Percentiles rank a stretch among this genome's conserved stretches.
Evolutionary conservation across 2,797 vertebrate genomes (phyloP).

Genomic region (Odontamblyopus rebecca): DNA sequence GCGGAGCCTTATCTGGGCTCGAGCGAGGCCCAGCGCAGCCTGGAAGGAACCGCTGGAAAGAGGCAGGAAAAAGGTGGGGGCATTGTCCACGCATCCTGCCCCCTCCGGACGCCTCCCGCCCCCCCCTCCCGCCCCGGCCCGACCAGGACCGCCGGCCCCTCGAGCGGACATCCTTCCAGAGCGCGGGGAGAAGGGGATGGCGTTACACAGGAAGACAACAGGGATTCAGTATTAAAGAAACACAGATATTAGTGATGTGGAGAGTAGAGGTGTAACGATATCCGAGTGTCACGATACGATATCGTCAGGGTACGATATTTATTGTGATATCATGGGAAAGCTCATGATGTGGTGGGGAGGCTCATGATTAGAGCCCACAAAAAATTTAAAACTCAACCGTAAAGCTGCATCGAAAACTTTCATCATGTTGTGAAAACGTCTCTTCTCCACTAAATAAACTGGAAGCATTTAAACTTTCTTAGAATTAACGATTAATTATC

Average conservation of each 20-base stretch:
- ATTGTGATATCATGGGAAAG: too few relatives aligned
- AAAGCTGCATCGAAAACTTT: too few relatives aligned
- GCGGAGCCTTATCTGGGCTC: conserved; percentile 79
- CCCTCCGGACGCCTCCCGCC: neutral
- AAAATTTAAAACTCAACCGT: too few relatives aligned
- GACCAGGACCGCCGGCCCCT: conserved; percentile 38
- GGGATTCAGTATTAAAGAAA: neutral
- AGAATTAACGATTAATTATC: too few relatives aligned
- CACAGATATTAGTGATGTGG: neutral
- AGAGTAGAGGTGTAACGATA: too few relatives aligned
- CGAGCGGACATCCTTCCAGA: conserved; percentile 56
- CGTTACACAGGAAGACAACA: conserved; percentile 1
- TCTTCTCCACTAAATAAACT: too few relatives aligned
- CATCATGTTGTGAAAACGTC: too few relatives aligned
- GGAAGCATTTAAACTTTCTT: too few relatives aligned
- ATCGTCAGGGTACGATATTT: too few relatives aligned
- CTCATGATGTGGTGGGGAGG: too few relatives aligned
- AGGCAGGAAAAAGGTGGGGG: conserved; percentile 98
- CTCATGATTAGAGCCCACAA: too few relatives aligned
- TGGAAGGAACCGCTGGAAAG: conserved; percentile 95
- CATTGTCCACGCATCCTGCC: conserved; percentile 84
- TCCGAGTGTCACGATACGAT: too few relatives aligned
- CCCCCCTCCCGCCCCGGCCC: conserved; percentile 79
- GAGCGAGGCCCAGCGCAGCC: conserved; percentile 73
- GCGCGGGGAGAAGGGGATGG: conserved; percentile 28